A percentile compares a stretch with the other conserved stretches of the same genome.
These are phyloP conservation scores for Ormyrus thymus DNA, from an alignment of 2,888 invertebrate species.

Conservation along the genomic window DNA sequence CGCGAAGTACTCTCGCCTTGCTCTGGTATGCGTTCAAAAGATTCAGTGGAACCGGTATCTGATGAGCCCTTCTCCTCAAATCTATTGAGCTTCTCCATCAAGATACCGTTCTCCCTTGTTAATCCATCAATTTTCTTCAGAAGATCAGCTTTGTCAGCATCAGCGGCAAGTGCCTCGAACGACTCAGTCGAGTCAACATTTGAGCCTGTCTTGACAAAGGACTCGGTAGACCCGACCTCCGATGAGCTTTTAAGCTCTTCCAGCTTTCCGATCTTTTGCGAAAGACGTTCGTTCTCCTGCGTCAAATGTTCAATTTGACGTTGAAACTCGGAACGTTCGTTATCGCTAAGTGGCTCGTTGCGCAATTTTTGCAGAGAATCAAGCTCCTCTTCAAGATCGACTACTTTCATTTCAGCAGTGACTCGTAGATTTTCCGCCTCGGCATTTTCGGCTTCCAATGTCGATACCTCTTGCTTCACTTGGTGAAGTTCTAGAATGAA, in stretches of 20 bases:
- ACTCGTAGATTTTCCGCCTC: conserved; percentile 83
- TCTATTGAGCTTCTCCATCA: conserved; percentile 66
- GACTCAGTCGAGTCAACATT: conserved; percentile 68
- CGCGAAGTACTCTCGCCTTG: conserved; percentile 62
- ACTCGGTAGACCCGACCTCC: conserved; percentile 67
- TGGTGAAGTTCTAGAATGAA: conserved; percentile 70
- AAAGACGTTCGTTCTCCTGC: conserved; percentile 85
- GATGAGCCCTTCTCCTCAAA: conserved; percentile 68
- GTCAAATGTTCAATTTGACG: conserved; percentile 78
- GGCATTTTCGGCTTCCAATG: conserved; percentile 80
- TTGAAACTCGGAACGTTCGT: conserved; percentile 77
- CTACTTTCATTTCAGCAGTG: conserved; percentile 86
- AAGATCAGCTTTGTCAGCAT: conserved; percentile 65
- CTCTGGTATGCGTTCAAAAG: conserved; percentile 71
- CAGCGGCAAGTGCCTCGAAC: conserved; percentile 66
- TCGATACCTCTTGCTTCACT: conserved; percentile 80
- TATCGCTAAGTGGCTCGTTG: conserved; percentile 67
- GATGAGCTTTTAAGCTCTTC: conserved; percentile 70
- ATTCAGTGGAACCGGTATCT: conserved; percentile 70
- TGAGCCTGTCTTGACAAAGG: conserved; percentile 64
- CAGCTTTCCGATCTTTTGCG: conserved; percentile 84
- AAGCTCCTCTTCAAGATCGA: conserved; percentile 87
- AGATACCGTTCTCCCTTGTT: conserved; percentile 67
- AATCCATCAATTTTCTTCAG: conserved; percentile 67
- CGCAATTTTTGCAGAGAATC: conserved; percentile 76